Evolutionary conservation across 2,888 invertebrate species (phyloP).

Genomic region (Drepanosiphum platanoidis): DNA sequence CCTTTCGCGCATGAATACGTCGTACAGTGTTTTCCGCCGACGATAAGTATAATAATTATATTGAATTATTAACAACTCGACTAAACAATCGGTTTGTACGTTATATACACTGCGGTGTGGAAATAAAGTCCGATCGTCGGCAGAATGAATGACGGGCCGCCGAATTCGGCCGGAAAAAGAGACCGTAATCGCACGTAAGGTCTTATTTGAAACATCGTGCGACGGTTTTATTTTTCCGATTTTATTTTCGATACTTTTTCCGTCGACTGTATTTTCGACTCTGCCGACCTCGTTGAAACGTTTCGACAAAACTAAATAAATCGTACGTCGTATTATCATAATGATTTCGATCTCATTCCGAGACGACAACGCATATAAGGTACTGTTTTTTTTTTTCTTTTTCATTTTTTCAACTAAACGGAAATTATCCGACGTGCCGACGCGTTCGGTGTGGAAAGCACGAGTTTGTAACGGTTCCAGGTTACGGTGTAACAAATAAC

Average conservation of each 20-base stretch:
- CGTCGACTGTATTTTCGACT: no score
- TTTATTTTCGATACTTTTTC: no score
- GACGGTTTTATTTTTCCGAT: no score
- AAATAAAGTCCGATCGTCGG: neutral
- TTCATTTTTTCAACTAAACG: neutral
- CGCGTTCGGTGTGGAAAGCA: constrained; percentile 15
- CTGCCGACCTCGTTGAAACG: no score
- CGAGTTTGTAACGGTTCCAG: constrained; percentile 4
- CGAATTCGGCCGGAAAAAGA: neutral
- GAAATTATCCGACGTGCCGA: constrained; percentile 17
- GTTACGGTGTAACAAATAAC: constrained; percentile 2
- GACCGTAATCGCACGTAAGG: neutral
- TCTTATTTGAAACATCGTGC: no score
- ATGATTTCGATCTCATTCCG: neutral
- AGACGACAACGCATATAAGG: neutral
- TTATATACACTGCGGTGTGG: neutral
- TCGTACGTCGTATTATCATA: neutral
- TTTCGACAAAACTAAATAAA: neutral
- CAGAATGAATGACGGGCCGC: neutral
- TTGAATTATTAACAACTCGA: neutral
- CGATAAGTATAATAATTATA: neutral
- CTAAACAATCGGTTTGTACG: neutral
- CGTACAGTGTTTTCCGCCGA: neutral
- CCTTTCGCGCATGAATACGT: neutral
- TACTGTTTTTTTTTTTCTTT: neutral